These are phyloP conservation scores for Thalpophila matura DNA, from an alignment of 2,888 invertebrate genomes.

Conservation along the genomic window DNA sequence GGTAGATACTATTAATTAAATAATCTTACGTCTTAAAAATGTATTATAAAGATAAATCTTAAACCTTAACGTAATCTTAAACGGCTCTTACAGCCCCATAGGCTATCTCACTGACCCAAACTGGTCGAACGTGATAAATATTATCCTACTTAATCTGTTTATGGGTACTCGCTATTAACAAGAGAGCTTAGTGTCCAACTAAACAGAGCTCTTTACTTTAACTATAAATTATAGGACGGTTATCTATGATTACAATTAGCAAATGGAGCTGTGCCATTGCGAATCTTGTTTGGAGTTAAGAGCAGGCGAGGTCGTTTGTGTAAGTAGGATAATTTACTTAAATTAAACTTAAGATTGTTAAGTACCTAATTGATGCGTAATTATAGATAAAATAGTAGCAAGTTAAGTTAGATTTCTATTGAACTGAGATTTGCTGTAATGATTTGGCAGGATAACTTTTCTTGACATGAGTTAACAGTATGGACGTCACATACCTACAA, in stretches of 20 bases:
- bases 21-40: conserved; percentile 17
- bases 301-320: conserved; percentile 14
- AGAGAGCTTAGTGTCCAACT: conserved; percentile 46
- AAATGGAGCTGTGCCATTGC: conserved; percentile 35
- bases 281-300: conserved; percentile 14
- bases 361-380: too few species aligned
- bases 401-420: too few species aligned
- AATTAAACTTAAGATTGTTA: neutral
- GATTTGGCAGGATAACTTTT: too few species aligned
- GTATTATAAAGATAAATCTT: too few species aligned
- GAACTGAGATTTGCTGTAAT: too few species aligned
- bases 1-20: neutral
- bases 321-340: neutral
- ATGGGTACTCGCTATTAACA: conserved; percentile 56
- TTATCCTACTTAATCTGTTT: conserved; percentile 65
- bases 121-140: conserved; percentile 66
- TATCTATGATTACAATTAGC: conserved; percentile 53
- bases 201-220: conserved; percentile 54
- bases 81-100: conserved; percentile 14
- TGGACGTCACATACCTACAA: too few species aligned
- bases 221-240: conserved; percentile 41
- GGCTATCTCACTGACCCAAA: conserved; percentile 56
- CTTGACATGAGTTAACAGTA: too few species aligned
- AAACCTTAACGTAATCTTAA: conserved; percentile 38
- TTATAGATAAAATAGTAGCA: too few species aligned